Evolutionary conservation across 2,797 vertebrate species (phyloP).

Genomic region (Psittacula derbiana): DNA sequence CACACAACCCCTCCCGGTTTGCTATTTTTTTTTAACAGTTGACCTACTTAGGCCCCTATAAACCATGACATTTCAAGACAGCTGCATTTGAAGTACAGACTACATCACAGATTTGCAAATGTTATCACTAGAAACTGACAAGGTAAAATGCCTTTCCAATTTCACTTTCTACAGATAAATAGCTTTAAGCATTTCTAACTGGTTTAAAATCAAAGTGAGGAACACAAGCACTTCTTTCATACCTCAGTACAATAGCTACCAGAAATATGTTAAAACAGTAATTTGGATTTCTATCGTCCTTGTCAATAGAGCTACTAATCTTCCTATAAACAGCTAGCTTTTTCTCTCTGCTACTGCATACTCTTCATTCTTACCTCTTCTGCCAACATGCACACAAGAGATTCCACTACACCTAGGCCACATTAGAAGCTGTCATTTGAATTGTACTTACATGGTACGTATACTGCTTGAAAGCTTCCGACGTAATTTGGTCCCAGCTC

Average conservation of each 20-base stretch:
- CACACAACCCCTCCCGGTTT: background rate
- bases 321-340: background rate
- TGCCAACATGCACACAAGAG: accelerated
- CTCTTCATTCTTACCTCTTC: background rate
- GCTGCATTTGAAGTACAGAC: background rate
- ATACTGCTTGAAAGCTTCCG: slow-evolving; percentile 95
- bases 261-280: background rate
- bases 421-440: background rate
- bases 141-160: background rate
- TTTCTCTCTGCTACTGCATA: background rate
- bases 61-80: background rate
- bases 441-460: slow-evolving; percentile 86
- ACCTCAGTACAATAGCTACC: background rate
- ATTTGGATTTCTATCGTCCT: background rate
- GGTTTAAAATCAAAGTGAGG: background rate
- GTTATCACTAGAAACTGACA: background rate
- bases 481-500: slow-evolving; percentile 94
- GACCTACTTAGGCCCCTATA: background rate
- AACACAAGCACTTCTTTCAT: background rate
- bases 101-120: background rate
- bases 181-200: background rate
- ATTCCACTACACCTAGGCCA: background rate
- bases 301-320: background rate
- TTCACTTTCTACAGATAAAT: background rate
- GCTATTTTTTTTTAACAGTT: background rate